Base-by-base conservation (phyloP, 2,888 invertebrate genomes). In the Machimus rusticus region DNA sequence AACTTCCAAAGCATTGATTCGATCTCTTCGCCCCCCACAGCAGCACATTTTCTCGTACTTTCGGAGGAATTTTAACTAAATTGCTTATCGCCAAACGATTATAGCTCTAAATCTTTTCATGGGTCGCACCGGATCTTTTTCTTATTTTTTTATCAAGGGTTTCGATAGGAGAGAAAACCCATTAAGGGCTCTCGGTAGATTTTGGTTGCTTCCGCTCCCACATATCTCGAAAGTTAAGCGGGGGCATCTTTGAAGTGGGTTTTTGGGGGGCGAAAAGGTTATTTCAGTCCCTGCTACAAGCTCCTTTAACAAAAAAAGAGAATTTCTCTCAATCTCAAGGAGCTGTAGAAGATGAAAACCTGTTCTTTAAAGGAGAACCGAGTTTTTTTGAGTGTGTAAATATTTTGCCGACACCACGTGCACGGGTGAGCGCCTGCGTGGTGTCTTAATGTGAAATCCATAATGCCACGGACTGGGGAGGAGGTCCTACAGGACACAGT, bases 401-500 rank as follows among this genome's bases (percentile, higher is more conserved):
- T 88, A 88, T 88, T 88, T 88, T 88, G 87, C 87, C 88, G 86
- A 87, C 88, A 88, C 88, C 88, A 88, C 88, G 88, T 88, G 88
- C 88, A 76, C 66, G 19, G 12, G 16, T 34, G 37, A 14, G 87
- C 88, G 88, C 88, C 46, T 88, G 88, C 88, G 88, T 86, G 9
- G 39, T 43, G 14, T 55, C 55, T 88, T 88, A 88, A 88, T 88
- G 88, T 86, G 88, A 88, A 88, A 88, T 88, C 88, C 88, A 88
- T 88, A 88, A 88, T 76, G 87, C 43, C 37, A 46, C 16, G 51
- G 46, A 34, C 43, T 23, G 74, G 78, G 57, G 77, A 86, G 84
- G 76, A 79, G 55, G 12, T 81, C 31, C 28, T 43, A 16, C 34
- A 84, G 43, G 87, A 76, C 55, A 66, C 57, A 78, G 23, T n/a